Evolutionary conservation across 1,140 invertebrate genomes (phyloP), one percentile per base, ranked within the genome.

Genomic region (Oryzaephilus surinamensis): DNA sequence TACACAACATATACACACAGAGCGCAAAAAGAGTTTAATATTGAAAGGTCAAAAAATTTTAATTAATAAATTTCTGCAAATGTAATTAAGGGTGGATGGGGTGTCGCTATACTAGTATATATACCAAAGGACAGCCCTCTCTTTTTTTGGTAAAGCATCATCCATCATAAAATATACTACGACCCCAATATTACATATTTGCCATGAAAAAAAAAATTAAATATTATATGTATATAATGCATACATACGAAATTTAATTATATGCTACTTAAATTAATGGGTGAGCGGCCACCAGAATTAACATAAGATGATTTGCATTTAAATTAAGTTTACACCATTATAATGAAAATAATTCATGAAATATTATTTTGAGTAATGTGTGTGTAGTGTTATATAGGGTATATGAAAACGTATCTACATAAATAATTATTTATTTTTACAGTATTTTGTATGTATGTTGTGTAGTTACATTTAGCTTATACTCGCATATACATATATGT

Each of bases 211-310:
- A 55, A 55, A 57, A 57, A 58, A n/a, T n/a, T n/a, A n/a, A n/a
- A n/a, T n/a, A n/a, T n/a, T n/a, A n/a, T n/a, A n/a, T n/a, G n/a
- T n/a, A n/a, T n/a, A n/a, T n/a, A n/a, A n/a, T n/a, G n/a, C n/a
- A n/a, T n/a, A n/a, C n/a, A n/a, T n/a, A n/a, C n/a, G n/a, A n/a
- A 60, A 60, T 58, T 60, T 60, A 60, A 60, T 60, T 60, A 57
- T 60, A 60, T 54, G 56, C 56, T 58, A 57, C 58, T 60, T 58
- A 60, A 58, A 60, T 60, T 58, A 60, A 60, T 60, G 58, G 54
- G 53, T 44, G 50, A 53, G 45, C 51, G 54, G 46, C 43, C 57
- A 49, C 46, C 41, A 48, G 54, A 54, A 61, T 61, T 61, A 61
- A 60, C 59, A 61, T 61, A 61, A 58, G 56, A 55, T 51, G 47